Base-by-base conservation (phyloP, 1,140 invertebrate genomes). In the Danaus plexippus region DNA sequence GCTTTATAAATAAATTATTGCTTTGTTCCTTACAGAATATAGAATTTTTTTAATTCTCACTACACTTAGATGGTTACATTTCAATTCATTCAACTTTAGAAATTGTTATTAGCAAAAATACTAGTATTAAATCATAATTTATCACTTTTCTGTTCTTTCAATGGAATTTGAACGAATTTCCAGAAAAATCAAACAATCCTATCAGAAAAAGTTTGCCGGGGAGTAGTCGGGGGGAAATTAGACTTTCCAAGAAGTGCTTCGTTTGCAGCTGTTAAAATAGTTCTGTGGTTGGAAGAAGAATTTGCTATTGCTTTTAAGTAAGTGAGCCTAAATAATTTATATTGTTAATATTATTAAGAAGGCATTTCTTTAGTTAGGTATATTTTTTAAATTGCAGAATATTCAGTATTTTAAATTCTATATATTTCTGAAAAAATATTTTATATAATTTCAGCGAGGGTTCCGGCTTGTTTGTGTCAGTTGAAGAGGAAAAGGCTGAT, bases 211-310 rank as follows among this genome's bases (percentile, higher is more conserved):
- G 83, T 95, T 45, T 95, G 94, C 69, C 81, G 88, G 1, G 90
- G 91, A 45, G 90, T 94, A 18, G 92, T 93, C 18, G 94, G 93
- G 15, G 94, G 94, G 0, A 88, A 90, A 60, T 74, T 94, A 41
- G 93, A 94, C 85, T 94, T 95, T 84, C 94, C 94, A 0, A 89
- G 92, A 46, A 92, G 91, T 73, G 93, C 93, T 5, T 94, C 93
- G 6, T 94, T 94, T 88, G 93, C 93, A 9, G 89, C 93, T 8
- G 90, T 93, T 32, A 95, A 95, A 88, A 89, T 94, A 54, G 93
- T 94, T 2, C 79, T 90, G 1, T 95, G 93, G 94, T 91, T 92
- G 87, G 92, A 93, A 80, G 91, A 91, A 49, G 91, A 93, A 64
- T 93, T 91, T 63, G 65, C 85, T 9, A 88, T 90, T 45, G 90